Percentiles rank a stretch among this genome's conserved stretches.
These are phyloP conservation scores for Pelecanus crispus DNA, from an alignment of 2,113 vertebrate species.

Conservation along the genomic window DNA sequence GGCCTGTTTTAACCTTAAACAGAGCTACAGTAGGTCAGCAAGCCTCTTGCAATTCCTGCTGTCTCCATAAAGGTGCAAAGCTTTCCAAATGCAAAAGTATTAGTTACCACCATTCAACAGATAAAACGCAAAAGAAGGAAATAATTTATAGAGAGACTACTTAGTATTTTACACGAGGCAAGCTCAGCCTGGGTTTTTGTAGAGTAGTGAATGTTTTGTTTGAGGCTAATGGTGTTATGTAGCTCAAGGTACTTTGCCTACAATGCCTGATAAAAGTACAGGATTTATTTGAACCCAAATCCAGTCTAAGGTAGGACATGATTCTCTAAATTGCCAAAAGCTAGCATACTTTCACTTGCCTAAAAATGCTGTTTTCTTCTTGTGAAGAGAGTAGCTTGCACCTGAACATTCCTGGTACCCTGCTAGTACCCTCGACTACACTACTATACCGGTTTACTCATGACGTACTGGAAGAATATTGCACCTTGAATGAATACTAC, in stretches of 20 bases:
- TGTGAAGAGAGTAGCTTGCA: neutral
- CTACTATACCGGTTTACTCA: fast-evolving
- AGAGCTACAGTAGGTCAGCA: neutral
- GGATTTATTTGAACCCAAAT: neutral
- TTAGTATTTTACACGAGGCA: fast-evolving
- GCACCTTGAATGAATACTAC: fast-evolving
- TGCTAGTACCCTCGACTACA: fast-evolving
- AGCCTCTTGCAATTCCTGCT: neutral
- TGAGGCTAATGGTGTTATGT: neutral
- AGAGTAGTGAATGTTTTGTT: fast-evolving
- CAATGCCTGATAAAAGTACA: fast-evolving
- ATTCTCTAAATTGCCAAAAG: neutral
- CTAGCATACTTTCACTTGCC: fast-evolving
- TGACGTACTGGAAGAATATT: fast-evolving
- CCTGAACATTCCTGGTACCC: neutral
- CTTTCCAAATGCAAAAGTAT: neutral
- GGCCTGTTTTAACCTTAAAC: neutral
- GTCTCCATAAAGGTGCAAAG: neutral
- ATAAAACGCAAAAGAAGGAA: neutral
- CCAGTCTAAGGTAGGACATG: neutral
- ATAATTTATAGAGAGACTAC: fast-evolving
- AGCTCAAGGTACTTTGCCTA: neutral
- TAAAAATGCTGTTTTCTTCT: fast-evolving
- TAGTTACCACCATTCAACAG: neutral
- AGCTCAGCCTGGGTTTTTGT: neutral